A percentile compares a stretch with the other conserved stretches of the same genome.
Evolutionary conservation across 2,113 vertebrate species (phyloP).

Genomic region (Sebastes fasciatus): DNA sequence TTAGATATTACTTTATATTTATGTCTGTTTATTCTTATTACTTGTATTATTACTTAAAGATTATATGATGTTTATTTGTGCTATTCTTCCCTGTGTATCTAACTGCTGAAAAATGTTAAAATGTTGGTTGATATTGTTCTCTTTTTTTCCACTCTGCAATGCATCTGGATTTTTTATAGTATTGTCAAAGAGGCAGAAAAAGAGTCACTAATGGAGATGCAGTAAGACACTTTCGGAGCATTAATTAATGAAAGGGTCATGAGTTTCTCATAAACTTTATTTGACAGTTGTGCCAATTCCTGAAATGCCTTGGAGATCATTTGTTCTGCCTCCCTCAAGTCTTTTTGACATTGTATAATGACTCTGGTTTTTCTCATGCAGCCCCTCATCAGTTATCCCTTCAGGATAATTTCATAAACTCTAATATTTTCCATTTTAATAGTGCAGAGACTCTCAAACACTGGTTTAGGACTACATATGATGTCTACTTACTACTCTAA

Average conservation of each 20-base stretch:
- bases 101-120: neutral
- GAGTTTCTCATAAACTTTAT: neutral
- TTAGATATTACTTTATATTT: neutral
- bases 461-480: neutral
- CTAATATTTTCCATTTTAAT: conserved; percentile 15
- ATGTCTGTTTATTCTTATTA: neutral
- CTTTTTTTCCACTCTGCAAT: neutral
- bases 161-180: neutral
- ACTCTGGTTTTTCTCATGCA: conserved; percentile 14
- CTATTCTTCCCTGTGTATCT: neutral
- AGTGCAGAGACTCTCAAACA: neutral
- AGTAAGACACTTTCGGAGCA: neutral
- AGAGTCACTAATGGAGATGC: neutral
- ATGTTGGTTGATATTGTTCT: neutral
- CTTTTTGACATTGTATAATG: neutral
- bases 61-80: no score
- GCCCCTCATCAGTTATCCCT: conserved; percentile 7
- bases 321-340: neutral
- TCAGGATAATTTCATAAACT: neutral
- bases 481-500: neutral
- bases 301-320: neutral
- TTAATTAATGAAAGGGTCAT: neutral
- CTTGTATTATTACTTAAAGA: neutral
- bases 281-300: neutral
- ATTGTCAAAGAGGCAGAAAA: neutral